Evolutionary conservation across 2,797 vertebrate species (phyloP).

Genomic region (Picus viridis): DNA sequence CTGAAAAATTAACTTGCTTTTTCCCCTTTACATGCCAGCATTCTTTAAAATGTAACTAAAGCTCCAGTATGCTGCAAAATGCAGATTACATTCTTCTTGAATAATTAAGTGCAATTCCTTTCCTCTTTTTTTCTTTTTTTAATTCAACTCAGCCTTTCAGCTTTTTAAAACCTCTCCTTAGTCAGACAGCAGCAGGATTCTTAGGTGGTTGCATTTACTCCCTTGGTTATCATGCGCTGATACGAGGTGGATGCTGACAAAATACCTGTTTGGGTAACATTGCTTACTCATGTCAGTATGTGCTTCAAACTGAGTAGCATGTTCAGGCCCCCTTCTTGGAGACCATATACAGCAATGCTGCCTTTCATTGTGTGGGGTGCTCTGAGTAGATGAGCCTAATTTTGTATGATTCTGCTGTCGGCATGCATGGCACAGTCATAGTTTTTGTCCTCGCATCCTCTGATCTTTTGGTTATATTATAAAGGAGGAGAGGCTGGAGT

Average conservation of each 20-base stretch:
- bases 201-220: background rate
- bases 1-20: background rate
- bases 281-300: background rate
- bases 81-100: background rate
- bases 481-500: background rate
- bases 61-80: background rate
- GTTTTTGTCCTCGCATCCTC: background rate
- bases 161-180: background rate
- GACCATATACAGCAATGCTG: background rate
- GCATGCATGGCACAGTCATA: accelerated
- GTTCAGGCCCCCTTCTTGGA: background rate
- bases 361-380: background rate
- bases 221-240: background rate
- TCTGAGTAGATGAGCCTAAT: background rate
- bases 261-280: background rate
- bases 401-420: background rate
- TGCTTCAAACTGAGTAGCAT: background rate
- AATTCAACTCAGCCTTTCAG: background rate
- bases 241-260: background rate
- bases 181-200: background rate
- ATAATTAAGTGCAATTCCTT: background rate
- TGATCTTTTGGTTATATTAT: background rate
- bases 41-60: background rate
- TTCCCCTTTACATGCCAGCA: background rate
- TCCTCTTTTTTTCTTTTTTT: background rate